A percentile compares a stretch with the other conserved stretches of the same genome.
Evolutionary conservation across 2,113 vertebrate genomes (phyloP).

Genomic region (Platycercus adscitus): DNA sequence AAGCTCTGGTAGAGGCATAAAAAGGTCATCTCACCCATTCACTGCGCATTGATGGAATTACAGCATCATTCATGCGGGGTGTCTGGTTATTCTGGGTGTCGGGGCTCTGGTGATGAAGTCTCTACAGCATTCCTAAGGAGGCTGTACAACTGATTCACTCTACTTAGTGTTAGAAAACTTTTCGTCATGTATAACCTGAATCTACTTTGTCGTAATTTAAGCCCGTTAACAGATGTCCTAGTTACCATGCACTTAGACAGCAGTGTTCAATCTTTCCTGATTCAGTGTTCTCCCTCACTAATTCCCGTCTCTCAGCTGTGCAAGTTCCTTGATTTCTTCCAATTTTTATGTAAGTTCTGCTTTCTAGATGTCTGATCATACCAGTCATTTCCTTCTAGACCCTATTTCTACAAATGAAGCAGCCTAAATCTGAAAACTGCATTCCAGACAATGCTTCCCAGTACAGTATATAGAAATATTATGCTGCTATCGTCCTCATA

Average conservation of each 20-base stretch:
- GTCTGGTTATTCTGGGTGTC: not conserved
- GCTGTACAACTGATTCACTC: not conserved
- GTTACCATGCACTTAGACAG: not conserved
- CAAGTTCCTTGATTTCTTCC: not conserved
- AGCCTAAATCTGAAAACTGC: not conserved
- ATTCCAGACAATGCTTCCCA: not conserved
- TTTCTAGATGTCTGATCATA: not conserved
- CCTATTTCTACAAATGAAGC: not conserved
- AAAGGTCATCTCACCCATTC: not conserved
- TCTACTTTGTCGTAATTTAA: not conserved
- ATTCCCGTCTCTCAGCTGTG: not conserved
- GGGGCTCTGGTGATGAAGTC: not conserved
- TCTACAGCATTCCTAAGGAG: not conserved
- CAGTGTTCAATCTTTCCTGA: not conserved
- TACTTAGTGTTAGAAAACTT: not conserved
- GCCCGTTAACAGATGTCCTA: not conserved
- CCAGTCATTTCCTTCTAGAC: not conserved
- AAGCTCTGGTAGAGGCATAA: not conserved
- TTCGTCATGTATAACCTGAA: not conserved
- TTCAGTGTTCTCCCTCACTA: not conserved
- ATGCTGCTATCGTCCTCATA: not conserved
- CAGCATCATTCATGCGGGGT: not conserved
- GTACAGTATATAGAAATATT: not conserved
- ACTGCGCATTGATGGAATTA: not conserved
- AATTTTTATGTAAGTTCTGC: not conserved